Evolutionary conservation across 2,888 invertebrate species (phyloP).

Genomic region (Xanthorhoe spadicearia): DNA sequence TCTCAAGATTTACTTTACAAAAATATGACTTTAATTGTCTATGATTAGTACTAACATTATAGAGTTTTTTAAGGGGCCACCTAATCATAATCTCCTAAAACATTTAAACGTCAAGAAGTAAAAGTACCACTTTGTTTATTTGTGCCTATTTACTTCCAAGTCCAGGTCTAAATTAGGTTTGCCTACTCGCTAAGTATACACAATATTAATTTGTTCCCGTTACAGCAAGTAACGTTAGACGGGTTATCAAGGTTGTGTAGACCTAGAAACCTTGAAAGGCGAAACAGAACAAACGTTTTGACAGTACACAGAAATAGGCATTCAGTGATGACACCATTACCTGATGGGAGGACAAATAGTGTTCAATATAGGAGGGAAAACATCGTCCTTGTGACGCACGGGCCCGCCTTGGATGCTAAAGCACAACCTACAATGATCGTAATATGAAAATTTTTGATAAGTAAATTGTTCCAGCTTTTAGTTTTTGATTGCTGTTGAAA

Average conservation of each 20-base stretch:
- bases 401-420: constrained; percentile 60
- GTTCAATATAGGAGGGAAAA: constrained; percentile 47
- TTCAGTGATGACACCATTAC: constrained; percentile 56
- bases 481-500: neutral
- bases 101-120: too few relatives aligned
- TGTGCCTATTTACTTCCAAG: neutral
- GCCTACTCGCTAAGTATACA: neutral
- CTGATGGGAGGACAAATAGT: constrained; percentile 61
- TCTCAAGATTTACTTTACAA: too few relatives aligned
- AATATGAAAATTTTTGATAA: constrained; percentile 12
- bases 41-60: too few relatives aligned
- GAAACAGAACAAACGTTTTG: constrained; percentile 6
- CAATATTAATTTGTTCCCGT: neutral
- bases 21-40: neutral
- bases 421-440: constrained; percentile 32
- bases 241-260: constrained; percentile 2
- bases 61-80: too few relatives aligned
- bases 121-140: neutral
- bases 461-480: neutral
- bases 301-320: constrained; percentile 35
- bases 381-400: constrained; percentile 73
- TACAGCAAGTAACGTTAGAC: neutral
- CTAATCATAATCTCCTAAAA: too few relatives aligned
- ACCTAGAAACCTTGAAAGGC: constrained; percentile 6
- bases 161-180: too few relatives aligned